phyloP scores from a whole-genome alignment of 1,140 invertebrate species.

The Nilaparvata lugens region DNA sequence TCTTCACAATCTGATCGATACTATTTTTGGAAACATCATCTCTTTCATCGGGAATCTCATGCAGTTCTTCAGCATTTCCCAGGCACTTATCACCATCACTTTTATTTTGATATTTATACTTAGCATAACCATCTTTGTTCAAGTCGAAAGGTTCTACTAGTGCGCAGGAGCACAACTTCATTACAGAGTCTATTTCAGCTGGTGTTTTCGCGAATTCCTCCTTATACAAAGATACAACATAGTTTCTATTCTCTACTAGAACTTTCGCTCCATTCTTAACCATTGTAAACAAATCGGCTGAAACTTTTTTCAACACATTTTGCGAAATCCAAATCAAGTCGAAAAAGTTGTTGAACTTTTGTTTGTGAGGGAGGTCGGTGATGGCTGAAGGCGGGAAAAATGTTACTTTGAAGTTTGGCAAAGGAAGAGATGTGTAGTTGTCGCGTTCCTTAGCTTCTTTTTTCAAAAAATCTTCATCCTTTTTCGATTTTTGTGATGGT shows the following conservation, averaged over 20 bases:
- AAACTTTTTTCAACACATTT: constrained; percentile 38
- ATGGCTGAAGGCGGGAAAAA: constrained; percentile 46
- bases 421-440: constrained; percentile 36
- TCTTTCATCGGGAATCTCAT: too few species aligned
- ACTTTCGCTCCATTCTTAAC: not conserved
- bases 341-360: constrained; percentile 43
- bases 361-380: constrained; percentile 40
- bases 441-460: constrained; percentile 30
- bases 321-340: constrained; percentile 48
- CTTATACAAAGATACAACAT: not conserved
- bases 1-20: too few species aligned
- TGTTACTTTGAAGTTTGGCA: constrained; percentile 43
- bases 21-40: too few species aligned
- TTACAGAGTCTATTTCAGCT: not conserved
- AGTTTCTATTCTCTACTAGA: not conserved
- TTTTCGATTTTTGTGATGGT: not conserved
- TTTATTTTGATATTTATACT: not conserved
- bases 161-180: not conserved
- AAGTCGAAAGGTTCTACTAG: not conserved
- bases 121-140: not conserved
- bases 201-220: not conserved
- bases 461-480: not conserved
- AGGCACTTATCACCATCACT: too few species aligned
- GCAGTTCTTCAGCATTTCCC: too few species aligned
- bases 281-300: not conserved